A percentile compares a stretch with the other conserved stretches of the same genome.
These are phyloP conservation scores for Chamaea fasciata DNA, from an alignment of 2,113 vertebrate genomes.

Conservation along the genomic window DNA sequence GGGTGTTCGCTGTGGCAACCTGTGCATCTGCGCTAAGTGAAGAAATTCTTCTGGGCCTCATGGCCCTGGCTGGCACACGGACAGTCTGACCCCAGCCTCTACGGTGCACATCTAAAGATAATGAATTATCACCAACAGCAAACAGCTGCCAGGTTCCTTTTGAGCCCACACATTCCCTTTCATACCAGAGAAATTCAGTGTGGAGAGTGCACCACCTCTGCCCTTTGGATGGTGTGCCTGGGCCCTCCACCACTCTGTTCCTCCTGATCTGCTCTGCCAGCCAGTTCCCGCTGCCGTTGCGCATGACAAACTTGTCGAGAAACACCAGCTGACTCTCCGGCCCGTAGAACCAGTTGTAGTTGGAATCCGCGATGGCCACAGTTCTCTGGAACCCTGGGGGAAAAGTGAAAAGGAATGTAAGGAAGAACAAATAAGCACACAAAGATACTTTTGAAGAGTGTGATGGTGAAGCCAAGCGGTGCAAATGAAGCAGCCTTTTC, in stretches of 20 bases:
- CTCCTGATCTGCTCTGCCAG: slow-evolving; percentile 88
- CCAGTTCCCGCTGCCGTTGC: slow-evolving; percentile 98
- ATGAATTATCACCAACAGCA: not conserved
- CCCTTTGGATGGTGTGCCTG: slow-evolving; percentile 88
- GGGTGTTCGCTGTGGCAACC: not conserved
- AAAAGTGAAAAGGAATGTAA: slow-evolving; percentile 18
- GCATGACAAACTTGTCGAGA: slow-evolving; percentile 92
- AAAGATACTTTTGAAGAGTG: not conserved
- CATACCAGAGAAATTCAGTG: slow-evolving; percentile 98
- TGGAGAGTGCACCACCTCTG: slow-evolving; percentile 98
- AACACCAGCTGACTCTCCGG: slow-evolving; percentile 98
- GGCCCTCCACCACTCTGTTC: slow-evolving; percentile 87
- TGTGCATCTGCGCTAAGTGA: not conserved
- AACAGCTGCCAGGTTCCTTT: not conserved
- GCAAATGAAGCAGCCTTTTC: not conserved
- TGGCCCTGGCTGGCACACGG: not conserved
- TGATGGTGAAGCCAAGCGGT: not conserved
- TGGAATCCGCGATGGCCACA: slow-evolving; percentile 95
- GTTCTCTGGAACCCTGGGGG: slow-evolving; percentile 91
- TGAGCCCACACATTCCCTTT: not conserved
- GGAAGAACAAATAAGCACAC: slow-evolving; percentile 1
- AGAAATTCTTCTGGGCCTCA: not conserved
- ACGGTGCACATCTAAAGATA: not conserved
- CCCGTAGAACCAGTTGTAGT: slow-evolving; percentile 99
- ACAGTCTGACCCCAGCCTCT: not conserved